phyloP scores from a whole-genome alignment of 2,888 invertebrate species.

The Anoplius nigerrimus region DNA sequence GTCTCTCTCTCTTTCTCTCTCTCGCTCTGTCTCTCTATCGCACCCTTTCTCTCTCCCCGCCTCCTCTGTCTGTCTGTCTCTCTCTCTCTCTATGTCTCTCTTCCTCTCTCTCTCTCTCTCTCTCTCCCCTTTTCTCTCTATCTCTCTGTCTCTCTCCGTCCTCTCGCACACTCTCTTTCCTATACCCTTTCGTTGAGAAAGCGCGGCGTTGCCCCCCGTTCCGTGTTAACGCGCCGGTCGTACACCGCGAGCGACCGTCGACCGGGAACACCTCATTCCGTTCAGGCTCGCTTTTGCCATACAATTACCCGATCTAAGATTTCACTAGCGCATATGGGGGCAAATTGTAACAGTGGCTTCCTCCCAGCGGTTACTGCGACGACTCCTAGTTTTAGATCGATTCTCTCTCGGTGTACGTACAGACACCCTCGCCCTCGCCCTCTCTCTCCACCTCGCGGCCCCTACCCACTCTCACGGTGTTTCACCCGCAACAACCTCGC shows the following conservation, averaged over 20 bases:
- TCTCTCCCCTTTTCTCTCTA: background rate
- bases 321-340: slow-evolving; percentile 65
- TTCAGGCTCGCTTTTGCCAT: slow-evolving; percentile 51
- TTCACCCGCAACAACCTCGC: slow-evolving; percentile 53
- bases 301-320: slow-evolving; percentile 67
- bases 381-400: slow-evolving; percentile 75
- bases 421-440: slow-evolving; percentile 55
- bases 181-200: background rate
- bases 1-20: slow-evolving; percentile 5
- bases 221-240: slow-evolving; percentile 50
- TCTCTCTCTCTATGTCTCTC: slow-evolving; percentile 4
- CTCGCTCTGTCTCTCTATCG: background rate
- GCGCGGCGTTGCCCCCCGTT: too few relatives aligned
- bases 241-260: slow-evolving; percentile 52
- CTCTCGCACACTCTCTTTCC: slow-evolving; percentile 9
- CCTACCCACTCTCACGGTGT: slow-evolving; percentile 30
- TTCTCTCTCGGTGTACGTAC: slow-evolving; percentile 68
- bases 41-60: background rate
- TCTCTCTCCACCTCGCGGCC: slow-evolving; percentile 40
- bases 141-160: slow-evolving; percentile 10
- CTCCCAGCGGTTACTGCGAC: slow-evolving; percentile 72
- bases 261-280: slow-evolving; percentile 58
- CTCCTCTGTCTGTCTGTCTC: background rate
- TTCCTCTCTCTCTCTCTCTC: background rate
- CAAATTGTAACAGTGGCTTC: slow-evolving; percentile 71